These are phyloP conservation scores for Chelmon rostratus DNA, from an alignment of 2,797 vertebrate genomes.

Conservation along the genomic window DNA sequence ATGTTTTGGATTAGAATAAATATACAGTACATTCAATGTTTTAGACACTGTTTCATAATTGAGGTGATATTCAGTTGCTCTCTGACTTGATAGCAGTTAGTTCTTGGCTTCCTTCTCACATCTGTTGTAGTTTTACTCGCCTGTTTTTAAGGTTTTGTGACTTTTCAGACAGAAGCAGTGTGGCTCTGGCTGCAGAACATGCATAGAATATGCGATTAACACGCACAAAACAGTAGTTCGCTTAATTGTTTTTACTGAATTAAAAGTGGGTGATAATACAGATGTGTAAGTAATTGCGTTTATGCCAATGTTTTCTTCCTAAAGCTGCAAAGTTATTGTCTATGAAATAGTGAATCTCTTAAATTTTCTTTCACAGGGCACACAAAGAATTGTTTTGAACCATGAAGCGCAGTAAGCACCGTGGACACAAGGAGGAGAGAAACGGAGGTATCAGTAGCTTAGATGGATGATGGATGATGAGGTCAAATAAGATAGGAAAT, in stretches of 20 bases:
- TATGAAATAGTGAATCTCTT: neutral
- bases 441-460: conserved; percentile 82
- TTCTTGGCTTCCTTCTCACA: conserved; percentile 1
- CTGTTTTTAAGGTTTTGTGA: neutral
- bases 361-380: conserved; percentile 77
- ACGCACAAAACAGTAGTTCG: neutral
- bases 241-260: neutral
- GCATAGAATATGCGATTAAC: neutral
- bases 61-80: conserved; percentile 7
- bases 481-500: conserved; percentile 32
- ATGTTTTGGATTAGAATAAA: neutral
- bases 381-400: conserved; percentile 83
- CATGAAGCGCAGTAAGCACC: conserved; percentile 95
- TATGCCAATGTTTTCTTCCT: neutral
- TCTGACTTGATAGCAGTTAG: neutral
- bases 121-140: neutral
- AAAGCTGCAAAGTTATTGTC: neutral
- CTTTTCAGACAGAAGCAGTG: neutral
- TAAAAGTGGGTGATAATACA: neutral
- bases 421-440: conserved; percentile 90
- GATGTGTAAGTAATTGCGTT: neutral
- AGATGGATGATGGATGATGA: conserved; percentile 22
- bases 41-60: conserved; percentile 15
- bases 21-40: neutral
- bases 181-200: neutral